Percentiles rank a stretch among this genome's conserved stretches.
phyloP scores from a whole-genome alignment of 2,113 vertebrate species.

The Columbina picui region DNA sequence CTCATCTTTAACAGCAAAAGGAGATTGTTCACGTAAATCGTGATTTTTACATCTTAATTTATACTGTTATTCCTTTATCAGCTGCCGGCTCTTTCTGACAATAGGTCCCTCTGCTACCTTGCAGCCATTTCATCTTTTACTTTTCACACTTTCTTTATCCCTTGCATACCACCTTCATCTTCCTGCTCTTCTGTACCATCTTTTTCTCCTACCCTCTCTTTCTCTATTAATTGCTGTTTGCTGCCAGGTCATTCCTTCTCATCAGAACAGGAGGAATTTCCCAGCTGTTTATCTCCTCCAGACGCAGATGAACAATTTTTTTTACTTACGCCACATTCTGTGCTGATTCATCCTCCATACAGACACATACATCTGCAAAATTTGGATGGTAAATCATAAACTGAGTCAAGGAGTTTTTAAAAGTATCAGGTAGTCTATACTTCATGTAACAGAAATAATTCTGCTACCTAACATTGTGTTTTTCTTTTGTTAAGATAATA shows the following conservation, averaged over 20 bases:
- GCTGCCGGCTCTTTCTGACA: not conserved
- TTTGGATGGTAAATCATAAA: not conserved
- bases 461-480: not conserved
- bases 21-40: not conserved
- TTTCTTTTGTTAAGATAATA: not conserved
- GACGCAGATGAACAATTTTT: not conserved
- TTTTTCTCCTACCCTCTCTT: not conserved
- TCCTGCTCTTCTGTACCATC: not conserved
- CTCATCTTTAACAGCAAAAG: not conserved
- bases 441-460: not conserved
- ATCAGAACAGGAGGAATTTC: not conserved
- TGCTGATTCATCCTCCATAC: not conserved
- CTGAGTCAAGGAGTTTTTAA: not conserved
- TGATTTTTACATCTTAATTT: not conserved
- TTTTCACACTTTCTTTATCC: not conserved
- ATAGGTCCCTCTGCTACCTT: not conserved
- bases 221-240: not conserved
- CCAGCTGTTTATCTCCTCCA: not conserved
- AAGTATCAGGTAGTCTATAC: not conserved
- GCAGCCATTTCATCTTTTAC: not conserved
- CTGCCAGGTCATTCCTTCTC: not conserved
- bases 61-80: not conserved
- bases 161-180: not conserved
- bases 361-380: not conserved
- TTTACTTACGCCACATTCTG: not conserved